Evolutionary conservation across 37 sponge, comb jelly and placozoan genomes (phyloP), one percentile per base, ranked within the genome.

Genomic region (Ianthella basta): DNA sequence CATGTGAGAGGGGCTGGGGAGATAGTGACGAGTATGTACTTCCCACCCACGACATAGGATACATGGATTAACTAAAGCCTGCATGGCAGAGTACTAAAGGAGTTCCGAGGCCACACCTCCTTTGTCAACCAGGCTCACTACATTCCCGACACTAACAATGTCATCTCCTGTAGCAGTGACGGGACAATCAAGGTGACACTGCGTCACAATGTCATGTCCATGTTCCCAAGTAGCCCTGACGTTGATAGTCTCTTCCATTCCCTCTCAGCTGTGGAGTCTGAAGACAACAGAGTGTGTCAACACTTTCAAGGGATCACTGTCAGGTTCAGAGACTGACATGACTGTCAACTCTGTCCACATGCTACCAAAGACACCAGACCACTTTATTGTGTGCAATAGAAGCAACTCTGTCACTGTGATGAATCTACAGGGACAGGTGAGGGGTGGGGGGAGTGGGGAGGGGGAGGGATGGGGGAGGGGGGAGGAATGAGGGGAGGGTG

Each of bases 61-160:
- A 18, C 99, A 98, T 73, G 99, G 99, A 21, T 84, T 98, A 39
- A 96, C 92, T n/a, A n/a, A n/a, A n/a, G n/a, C n/a, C n/a, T n/a
- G 81, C 94, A 95, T 0, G 99, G 99, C 0, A 98, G 96, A 84
- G 90, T 93, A 0, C 67, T 98, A 67, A 98, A 98, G 56, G 99
- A 98, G 85, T 98, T 98, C 86, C 89, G 90, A 79, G 99, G 99
- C 56, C 99, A 98, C 81, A 81, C 88, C 32, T 94, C 95, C 34
- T 94, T 94, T 89, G 99, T 98, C 23, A 98, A 96, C 82, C 64
- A 82, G 56, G 99, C 93, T n/a, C 63, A 79, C 56, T 98, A 90
- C 81, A 73, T 94, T 23, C 91, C 94, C 36, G 99, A 98, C 33
- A 84, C 91, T 10, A 92, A 96, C 67, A 89, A 87, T 44, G 80